These are phyloP conservation scores for Pseudomyrmex gracilis DNA, from an alignment of 1,140 invertebrate species.

Conservation along the genomic window DNA sequence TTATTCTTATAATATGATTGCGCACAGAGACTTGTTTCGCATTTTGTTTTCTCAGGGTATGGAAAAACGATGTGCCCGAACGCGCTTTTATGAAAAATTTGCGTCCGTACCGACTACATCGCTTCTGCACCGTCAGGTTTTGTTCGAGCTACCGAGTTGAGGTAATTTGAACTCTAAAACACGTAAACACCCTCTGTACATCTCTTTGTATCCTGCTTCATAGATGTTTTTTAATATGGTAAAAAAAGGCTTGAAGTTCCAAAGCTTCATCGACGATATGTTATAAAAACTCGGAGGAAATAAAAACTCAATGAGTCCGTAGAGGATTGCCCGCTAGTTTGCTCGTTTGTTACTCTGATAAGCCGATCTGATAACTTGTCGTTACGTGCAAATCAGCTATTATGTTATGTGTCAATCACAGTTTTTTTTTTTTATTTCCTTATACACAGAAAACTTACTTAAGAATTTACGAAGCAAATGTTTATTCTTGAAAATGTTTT, in stretches of 20 bases:
- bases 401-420: neutral
- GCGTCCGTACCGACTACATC: neutral
- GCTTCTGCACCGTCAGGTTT: neutral
- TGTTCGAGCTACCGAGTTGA: neutral
- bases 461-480: too few species aligned
- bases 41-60: too few species aligned
- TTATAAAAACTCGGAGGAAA: conserved; percentile 17
- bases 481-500: too few species aligned
- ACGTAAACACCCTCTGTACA: conserved; percentile 5
- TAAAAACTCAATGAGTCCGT: neutral
- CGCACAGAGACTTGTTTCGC: too few species aligned
- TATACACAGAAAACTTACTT: neutral
- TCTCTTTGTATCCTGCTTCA: neutral
- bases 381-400: neutral
- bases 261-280: conserved; percentile 4
- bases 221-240: neutral
- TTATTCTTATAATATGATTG: too few species aligned
- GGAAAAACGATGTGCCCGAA: neutral
- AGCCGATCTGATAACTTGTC: too few species aligned
- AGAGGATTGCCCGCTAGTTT: conserved; percentile 16
- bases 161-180: conserved; percentile 14
- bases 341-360: conserved; percentile 20
- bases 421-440: neutral
- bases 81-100: neutral
- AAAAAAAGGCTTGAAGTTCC: conserved; percentile 9